phyloP scores from a whole-genome alignment of 1,140 invertebrate genomes.

The Bombus vancouverensis region DNA sequence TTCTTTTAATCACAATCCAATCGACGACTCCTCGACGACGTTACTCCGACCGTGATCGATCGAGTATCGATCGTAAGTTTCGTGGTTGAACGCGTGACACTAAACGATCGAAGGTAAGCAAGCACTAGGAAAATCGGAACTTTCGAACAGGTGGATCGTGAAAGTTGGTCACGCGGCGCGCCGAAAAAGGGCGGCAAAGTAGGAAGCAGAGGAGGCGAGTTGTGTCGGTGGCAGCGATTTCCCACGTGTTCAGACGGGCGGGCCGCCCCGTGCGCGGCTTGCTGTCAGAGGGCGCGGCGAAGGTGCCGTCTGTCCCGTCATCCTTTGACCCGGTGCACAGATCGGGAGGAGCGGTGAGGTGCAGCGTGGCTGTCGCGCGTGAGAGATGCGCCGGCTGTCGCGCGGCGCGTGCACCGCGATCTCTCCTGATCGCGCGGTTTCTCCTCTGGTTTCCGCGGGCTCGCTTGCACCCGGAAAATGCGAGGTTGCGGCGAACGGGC shows the following conservation, averaged over 20 bases:
- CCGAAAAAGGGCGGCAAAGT: not conserved
- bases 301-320: slow-evolving; percentile 37
- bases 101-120: too few relatives aligned
- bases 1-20: not conserved
- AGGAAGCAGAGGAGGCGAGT: not conserved
- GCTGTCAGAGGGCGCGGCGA: slow-evolving; percentile 62
- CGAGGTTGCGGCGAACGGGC: not conserved
- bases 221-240: slow-evolving; percentile 26
- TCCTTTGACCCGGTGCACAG: slow-evolving; percentile 39
- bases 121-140: not conserved
- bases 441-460: not conserved
- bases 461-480: not conserved
- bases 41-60: too few relatives aligned
- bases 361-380: slow-evolving; percentile 12
- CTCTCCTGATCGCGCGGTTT: not conserved
- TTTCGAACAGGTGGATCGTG: not conserved
- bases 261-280: slow-evolving; percentile 56
- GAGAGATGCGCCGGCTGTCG: too few relatives aligned
- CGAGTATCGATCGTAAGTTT: too few relatives aligned
- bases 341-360: not conserved
- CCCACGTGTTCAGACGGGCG: slow-evolving; percentile 67
- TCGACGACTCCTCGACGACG: too few relatives aligned
- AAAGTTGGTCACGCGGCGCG: too few relatives aligned
- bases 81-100: too few relatives aligned
- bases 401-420: not conserved